phyloP scores from a whole-genome alignment of 2,113 vertebrate species.

The Perognathus longimembris region DNA sequence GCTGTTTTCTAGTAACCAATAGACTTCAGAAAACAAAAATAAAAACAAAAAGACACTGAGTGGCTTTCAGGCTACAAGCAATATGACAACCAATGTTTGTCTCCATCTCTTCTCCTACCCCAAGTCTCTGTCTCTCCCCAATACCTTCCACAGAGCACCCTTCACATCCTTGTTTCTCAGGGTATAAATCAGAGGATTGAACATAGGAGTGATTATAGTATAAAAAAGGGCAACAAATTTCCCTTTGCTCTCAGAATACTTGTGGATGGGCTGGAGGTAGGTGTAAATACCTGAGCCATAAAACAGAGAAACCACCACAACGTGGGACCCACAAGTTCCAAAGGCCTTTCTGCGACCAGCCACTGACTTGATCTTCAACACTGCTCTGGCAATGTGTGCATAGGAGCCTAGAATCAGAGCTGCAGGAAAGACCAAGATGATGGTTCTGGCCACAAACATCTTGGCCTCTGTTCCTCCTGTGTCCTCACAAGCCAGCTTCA shows the following conservation, averaged over 20 bases:
- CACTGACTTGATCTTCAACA: conserved; percentile 55
- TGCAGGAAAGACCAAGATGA: conserved; percentile 53
- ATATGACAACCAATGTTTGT: background rate
- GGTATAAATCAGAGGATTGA: conserved; percentile 70
- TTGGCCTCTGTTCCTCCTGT: conserved; percentile 52
- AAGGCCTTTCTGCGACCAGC: conserved; percentile 64
- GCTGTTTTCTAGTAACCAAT: background rate
- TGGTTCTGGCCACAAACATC: conserved; percentile 51
- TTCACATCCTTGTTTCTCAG: conserved; percentile 69
- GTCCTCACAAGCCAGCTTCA: conserved; percentile 67
- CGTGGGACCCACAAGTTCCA: conserved; percentile 69
- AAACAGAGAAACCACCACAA: conserved; percentile 71
- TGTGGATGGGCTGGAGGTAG: conserved; percentile 46
- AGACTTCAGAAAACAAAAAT: background rate
- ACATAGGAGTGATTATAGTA: conserved; percentile 59
- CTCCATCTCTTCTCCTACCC: background rate
- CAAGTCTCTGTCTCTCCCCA: background rate
- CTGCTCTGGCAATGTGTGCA: conserved; percentile 9
- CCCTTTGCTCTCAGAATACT: conserved; percentile 53
- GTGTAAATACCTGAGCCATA: conserved; percentile 63
- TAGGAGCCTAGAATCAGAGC: conserved; percentile 63
- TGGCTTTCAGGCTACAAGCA: background rate
- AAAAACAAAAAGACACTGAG: too few relatives aligned
- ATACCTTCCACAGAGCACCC: conserved; percentile 58
- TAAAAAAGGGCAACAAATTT: conserved; percentile 65